Evolutionary conservation across 2,113 vertebrate genomes (phyloP).

Genomic region (Ctenomys sociabilis): DNA sequence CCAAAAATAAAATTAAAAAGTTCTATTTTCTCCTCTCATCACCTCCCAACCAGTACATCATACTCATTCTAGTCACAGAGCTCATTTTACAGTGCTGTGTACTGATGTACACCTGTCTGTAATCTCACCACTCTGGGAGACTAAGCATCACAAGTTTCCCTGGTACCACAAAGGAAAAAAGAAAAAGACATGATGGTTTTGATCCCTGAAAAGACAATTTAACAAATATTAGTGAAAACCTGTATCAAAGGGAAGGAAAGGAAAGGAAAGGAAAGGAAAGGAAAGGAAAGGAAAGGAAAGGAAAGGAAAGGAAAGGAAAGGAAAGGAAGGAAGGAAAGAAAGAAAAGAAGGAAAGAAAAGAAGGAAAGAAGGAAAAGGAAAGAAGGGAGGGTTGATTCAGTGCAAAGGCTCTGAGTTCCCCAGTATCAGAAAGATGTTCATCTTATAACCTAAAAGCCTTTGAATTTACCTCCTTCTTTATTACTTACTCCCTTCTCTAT

Average conservation of each 20-base stretch:
- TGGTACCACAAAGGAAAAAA: too few species aligned
- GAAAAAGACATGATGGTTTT: too few species aligned
- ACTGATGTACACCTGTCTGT: background rate
- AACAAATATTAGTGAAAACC: background rate
- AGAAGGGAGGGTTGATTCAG: background rate
- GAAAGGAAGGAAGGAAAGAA: background rate
- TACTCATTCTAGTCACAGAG: constrained; percentile 3
- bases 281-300: background rate
- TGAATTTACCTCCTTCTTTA: constrained; percentile 1
- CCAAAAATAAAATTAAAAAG: constrained; percentile 21
- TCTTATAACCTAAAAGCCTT: constrained; percentile 43
- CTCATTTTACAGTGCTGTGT: background rate
- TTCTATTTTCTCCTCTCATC: background rate
- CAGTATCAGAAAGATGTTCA: background rate
- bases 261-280: background rate
- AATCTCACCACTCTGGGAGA: background rate
- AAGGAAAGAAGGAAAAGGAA: background rate
- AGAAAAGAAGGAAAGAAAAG: too few species aligned
- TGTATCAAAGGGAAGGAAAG: background rate
- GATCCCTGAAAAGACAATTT: background rate
- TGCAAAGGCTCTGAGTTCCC: background rate
- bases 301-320: background rate
- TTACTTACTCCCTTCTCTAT: constrained; percentile 12
- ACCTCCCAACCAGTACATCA: background rate
- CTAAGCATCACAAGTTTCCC: background rate